Evolutionary conservation across 2,888 invertebrate species (phyloP), one percentile per base, ranked within the genome.

Genomic region (Reticulitermes lucifugus): DNA sequence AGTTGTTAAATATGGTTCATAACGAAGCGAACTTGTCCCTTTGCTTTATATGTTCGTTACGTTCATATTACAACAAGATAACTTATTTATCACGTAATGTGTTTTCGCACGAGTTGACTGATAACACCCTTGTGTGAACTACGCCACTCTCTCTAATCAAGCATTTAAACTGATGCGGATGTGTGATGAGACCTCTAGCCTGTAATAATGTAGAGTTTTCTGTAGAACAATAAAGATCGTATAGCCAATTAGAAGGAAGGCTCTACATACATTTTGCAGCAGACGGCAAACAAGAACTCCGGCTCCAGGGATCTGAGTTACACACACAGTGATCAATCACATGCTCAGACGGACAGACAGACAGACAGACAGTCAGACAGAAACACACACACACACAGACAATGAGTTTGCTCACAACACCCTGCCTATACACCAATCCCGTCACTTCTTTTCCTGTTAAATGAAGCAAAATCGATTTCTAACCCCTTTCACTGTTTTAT

Each of bases 321-420:
- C 55, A 55, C 55, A 55, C 55, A 55, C 55, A 55, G 65, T 22
- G 73, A 73, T 73, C 73, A 73, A 73, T 73, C 73, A 73, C 73
- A 29, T 25, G 73, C n/a, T 25, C 65, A n/a, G 65, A 65, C 65
- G 12, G 60, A 60, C 21, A 60, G 60, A 18, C 14, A n/a, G 60
- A 18, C 14, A n/a, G 35, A 35, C 65, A n/a, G 65, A 65, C 25
- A 60, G 14, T 9, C 21, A 60, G 14, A 18, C 14, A n/a, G 3
- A 35, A 1, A 60, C 35, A 35, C 35, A 35, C 35, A 35, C 35
- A 35, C 35, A 35, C 35, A 60, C 51, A 51, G 4, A 51, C 60
- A 60, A 60, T 22, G 60, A 60, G 60, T 21, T 60, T 60, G 6
- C n/a, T 60, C n/a, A n/a, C 25, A 25, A 65, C 25, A 65, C 65